Conservation (phyloP, 23 tunicate species). For the Halocynthia roretzi region DNA sequence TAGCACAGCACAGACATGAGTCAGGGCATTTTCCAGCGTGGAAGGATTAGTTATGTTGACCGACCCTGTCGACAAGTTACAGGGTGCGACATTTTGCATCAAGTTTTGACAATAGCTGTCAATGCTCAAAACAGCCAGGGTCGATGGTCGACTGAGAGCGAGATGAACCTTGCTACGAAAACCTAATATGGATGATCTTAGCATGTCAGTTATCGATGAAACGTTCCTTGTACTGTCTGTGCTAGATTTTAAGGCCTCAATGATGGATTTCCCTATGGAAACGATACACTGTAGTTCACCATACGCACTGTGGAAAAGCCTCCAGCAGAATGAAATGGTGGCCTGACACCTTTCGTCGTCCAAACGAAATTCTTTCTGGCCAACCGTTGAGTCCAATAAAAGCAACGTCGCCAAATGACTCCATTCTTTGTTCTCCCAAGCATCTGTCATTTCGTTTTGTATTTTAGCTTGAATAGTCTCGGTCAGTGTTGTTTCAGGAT, state of each 20-base stretch:
- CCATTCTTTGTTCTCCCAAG: too few species aligned
- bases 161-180: neutral
- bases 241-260: neutral
- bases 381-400: too few species aligned
- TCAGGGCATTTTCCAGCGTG: neutral
- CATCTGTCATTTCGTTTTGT: too few species aligned
- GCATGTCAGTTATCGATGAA: neutral
- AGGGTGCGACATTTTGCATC: conserved; percentile 11
- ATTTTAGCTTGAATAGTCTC: too few species aligned
- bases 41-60: neutral
- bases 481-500: too few species aligned
- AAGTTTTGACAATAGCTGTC: conserved; percentile 20
- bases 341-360: too few species aligned
- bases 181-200: neutral
- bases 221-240: neutral
- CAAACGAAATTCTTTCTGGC: too few species aligned
- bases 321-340: neutral
- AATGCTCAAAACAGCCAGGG: neutral
- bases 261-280: neutral
- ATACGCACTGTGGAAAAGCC: conserved; percentile 19
- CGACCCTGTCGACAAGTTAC: neutral
- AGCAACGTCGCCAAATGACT: too few species aligned
- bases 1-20: neutral
- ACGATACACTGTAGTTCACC: neutral
- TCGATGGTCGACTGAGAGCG: neutral